Evolutionary conservation across 2,888 invertebrate genomes (phyloP), one percentile per base, ranked within the genome.

Genomic region (Euproctis similis): DNA sequence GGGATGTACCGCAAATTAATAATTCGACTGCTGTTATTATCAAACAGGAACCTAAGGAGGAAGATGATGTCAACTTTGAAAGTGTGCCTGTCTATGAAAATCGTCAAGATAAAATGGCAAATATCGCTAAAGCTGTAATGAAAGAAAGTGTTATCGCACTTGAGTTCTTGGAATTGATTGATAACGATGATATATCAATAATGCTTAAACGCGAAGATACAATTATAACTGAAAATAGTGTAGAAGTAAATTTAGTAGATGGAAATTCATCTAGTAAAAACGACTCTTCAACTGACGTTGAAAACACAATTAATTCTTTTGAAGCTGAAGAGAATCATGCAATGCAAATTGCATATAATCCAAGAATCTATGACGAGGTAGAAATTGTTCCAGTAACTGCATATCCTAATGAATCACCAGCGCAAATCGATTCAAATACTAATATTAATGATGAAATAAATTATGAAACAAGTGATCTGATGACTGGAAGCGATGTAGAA

Each of bases 21-120:
- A 11, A 26, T 8, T 7, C 8, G 1, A 4, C 27, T 2, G 1
- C 6, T n/a, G 5, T 30, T 8, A 12, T 4, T 10, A 27, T 61
- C 2, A 59, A 45, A 42, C 34, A 39, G 2, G 58, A 56, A 38
- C 58, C 56, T 7, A 16, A 10, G 29, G 37, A 43, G 12, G 6
- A 3, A 19, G 21, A 25, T 2, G 32, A 46, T 8, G 10, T 32
- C 10, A 36, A 33, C 2, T 36, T 34, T 26, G 36, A 36, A 29
- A 21, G 7, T 9, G 8, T n/a, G 16, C 30, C 24, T 9, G n/a
- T n/a, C n/a, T 27, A 18, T 19, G 19, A 37, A 28, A 36, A 14
- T 10, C 17, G 36, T 8, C 22, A 42, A 30, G 26, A 47, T 25
- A 27, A 27, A 28, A 34, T 39, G 5, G 21, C 34, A 7, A 13